Evolutionary conservation across 2,888 invertebrate genomes (phyloP).

Genomic region (Lepidochrysops patricia): DNA sequence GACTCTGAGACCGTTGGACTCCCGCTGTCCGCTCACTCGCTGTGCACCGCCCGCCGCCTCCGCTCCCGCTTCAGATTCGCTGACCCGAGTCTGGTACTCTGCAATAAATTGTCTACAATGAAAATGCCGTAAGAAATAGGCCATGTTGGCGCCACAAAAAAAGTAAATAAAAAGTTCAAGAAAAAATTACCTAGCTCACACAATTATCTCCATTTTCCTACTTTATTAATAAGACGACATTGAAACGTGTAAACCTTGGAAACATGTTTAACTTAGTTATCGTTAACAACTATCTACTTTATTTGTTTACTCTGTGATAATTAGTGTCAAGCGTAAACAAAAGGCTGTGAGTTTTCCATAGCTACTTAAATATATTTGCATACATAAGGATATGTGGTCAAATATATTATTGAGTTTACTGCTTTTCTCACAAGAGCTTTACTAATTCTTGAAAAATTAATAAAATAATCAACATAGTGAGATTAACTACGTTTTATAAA

Average conservation of each 20-base stretch:
- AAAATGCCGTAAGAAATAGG: neutral
- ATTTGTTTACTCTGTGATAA: slow-evolving; percentile 3
- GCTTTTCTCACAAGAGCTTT: neutral
- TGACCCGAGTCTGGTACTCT: slow-evolving; percentile 46
- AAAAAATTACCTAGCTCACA: no score
- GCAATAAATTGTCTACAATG: slow-evolving; percentile 14
- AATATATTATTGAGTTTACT: neutral
- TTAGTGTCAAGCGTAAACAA: neutral
- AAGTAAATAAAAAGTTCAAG: no score
- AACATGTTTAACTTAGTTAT: neutral
- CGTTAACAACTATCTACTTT: slow-evolving; percentile 7
- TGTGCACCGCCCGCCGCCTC: slow-evolving; percentile 27
- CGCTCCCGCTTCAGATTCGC: slow-evolving; percentile 29
- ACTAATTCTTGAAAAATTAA: neutral
- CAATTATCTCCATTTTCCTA: neutral
- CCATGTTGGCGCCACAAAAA: no score
- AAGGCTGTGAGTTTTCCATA: slow-evolving; percentile 4
- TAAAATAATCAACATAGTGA: neutral
- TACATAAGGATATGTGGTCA: neutral
- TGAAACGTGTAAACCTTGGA: neutral
- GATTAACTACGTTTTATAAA: no score
- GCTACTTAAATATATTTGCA: neutral
- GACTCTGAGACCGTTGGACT: slow-evolving; percentile 41
- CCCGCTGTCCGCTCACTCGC: slow-evolving; percentile 28
- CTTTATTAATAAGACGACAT: neutral